phyloP scores from a whole-genome alignment of 2,113 vertebrate genomes.

The Nettapus auritus region DNA sequence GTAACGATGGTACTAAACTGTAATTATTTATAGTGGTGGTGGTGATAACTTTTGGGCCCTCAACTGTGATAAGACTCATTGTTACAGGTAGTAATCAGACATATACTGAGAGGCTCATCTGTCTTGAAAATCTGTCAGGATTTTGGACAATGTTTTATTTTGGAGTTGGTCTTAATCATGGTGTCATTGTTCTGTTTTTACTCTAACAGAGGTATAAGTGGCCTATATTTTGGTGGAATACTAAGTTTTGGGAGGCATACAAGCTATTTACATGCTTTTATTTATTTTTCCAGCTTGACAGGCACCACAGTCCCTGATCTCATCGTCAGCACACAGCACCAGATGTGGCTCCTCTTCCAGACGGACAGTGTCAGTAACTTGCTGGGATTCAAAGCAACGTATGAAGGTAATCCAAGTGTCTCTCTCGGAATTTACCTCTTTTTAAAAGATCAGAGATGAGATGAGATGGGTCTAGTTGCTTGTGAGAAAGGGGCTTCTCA shows the following conservation, averaged over 20 bases:
- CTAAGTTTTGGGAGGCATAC: not conserved
- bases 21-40: not conserved
- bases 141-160: not conserved
- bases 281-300: slow-evolving; percentile 83
- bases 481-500: not conserved
- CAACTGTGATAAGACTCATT: fast-evolving
- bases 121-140: fast-evolving
- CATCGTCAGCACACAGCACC: slow-evolving; percentile 96
- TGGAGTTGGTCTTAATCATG: not conserved
- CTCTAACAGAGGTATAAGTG: fast-evolving
- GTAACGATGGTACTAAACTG: not conserved
- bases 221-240: not conserved
- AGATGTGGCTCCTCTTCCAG: slow-evolving; percentile 99
- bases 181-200: not conserved
- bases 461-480: not conserved
- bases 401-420: slow-evolving; percentile 83
- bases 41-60: not conserved
- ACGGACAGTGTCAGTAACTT: slow-evolving; percentile 94
- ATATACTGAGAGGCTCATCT: fast-evolving
- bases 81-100: fast-evolving
- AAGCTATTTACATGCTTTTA: not conserved
- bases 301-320: slow-evolving; percentile 94
- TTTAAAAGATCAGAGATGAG: not conserved
- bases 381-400: slow-evolving; percentile 95
- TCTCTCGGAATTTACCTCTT: not conserved